phyloP scores from a whole-genome alignment of 2,113 vertebrate species.

The Crotalus horridus region DNA sequence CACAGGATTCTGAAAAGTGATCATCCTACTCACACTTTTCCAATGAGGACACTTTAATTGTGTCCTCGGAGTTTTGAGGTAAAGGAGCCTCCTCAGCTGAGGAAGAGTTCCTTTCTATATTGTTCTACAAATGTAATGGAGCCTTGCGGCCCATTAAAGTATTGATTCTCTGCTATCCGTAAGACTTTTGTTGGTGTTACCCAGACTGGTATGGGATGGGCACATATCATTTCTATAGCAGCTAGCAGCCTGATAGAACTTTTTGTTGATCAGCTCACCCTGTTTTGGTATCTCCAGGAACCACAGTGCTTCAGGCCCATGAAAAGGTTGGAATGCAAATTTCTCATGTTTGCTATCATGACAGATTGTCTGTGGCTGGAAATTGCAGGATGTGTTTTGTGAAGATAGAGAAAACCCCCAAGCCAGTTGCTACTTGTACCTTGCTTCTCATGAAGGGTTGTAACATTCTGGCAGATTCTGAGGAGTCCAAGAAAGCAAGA shows the following conservation, averaged over 20 bases:
- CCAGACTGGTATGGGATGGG: neutral
- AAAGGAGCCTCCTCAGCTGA: neutral
- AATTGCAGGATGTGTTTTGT: conserved; percentile 97
- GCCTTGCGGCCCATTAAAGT: neutral
- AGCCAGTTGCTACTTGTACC: conserved; percentile 51
- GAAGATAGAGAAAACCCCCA: conserved; percentile 92
- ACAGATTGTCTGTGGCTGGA: conserved; percentile 91
- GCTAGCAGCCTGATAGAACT: neutral
- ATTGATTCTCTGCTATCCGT: neutral
- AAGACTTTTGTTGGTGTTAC: neutral
- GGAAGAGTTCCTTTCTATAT: neutral
- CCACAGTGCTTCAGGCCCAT: conserved; percentile 73
- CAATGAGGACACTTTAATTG: neutral
- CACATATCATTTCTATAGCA: neutral
- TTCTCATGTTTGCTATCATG: conserved; percentile 94
- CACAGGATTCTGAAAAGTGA: neutral
- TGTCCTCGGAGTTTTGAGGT: neutral
- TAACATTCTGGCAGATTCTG: too few species aligned
- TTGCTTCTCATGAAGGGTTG: neutral
- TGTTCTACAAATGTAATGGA: neutral
- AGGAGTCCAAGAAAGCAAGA: too few species aligned
- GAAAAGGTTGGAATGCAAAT: conserved; percentile 93
- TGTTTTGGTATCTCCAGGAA: neutral
- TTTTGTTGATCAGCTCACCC: neutral
- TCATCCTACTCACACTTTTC: neutral